Evolutionary conservation across 2,888 invertebrate genomes (phyloP).

Genomic region (Rhyacophila evoluta): DNA sequence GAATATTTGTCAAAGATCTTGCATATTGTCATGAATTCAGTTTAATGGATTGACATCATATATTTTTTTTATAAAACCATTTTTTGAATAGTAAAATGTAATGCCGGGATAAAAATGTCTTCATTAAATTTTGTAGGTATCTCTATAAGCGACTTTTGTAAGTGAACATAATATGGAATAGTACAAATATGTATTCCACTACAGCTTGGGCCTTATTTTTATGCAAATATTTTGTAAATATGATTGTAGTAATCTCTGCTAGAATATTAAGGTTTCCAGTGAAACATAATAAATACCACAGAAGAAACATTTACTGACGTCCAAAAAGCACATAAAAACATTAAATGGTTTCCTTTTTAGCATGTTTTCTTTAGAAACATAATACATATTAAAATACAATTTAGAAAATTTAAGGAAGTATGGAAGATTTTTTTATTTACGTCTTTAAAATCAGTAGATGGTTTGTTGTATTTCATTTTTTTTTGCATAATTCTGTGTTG

Average conservation of each 20-base stretch:
- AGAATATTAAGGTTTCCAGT: neutral
- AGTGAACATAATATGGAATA: constrained; percentile 23
- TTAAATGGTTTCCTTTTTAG: no score
- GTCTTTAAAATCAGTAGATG: no score
- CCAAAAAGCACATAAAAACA: no score
- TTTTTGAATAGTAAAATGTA: neutral
- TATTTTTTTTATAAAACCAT: neutral
- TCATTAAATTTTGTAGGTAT: neutral
- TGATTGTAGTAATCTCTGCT: neutral
- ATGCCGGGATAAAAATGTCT: neutral
- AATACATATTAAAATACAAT: no score
- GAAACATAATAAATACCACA: neutral
- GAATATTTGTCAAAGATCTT: no score
- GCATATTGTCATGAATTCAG: neutral
- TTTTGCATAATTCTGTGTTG: no score
- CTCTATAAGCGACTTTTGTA: neutral
- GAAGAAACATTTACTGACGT: neutral
- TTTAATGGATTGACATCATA: neutral
- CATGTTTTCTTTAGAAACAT: no score
- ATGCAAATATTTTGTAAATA: constrained; percentile 16
- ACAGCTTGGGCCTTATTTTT: constrained; percentile 33
- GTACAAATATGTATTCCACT: constrained; percentile 31
- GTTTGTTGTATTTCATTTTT: no score
- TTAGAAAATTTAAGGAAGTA: no score
- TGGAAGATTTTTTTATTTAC: no score